These are phyloP conservation scores for Sciurus vulgaris DNA, from an alignment of 2,797 vertebrate species.

Conservation along the genomic window DNA sequence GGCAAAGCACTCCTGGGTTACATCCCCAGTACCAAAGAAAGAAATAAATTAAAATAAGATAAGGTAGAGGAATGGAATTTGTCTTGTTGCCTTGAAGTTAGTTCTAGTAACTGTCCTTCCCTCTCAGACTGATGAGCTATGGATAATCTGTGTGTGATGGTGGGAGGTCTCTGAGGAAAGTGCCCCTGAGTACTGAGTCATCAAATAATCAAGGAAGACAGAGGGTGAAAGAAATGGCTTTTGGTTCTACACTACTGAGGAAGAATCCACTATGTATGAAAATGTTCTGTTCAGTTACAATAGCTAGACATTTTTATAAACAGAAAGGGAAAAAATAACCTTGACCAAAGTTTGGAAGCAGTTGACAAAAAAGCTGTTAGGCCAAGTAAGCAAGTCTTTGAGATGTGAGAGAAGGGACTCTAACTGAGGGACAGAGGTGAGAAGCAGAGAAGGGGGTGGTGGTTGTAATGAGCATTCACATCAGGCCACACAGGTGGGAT, in stretches of 20 bases:
- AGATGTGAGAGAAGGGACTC: neutral
- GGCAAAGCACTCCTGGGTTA: no score
- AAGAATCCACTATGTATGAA: neutral
- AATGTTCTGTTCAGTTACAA: neutral
- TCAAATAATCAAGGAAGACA: neutral
- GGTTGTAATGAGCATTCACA: neutral
- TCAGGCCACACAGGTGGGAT: neutral
- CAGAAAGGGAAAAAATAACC: neutral
- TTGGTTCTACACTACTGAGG: neutral
- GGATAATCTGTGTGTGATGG: neutral
- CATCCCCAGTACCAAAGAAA: no score
- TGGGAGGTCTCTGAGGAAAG: neutral
- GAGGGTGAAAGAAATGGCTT: neutral
- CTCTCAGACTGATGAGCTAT: neutral
- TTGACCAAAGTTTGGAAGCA: neutral
- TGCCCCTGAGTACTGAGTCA: neutral
- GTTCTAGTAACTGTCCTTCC: neutral
- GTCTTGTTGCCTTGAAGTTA: neutral
- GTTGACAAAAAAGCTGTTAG: neutral
- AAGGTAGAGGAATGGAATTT: neutral
- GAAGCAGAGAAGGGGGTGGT: neutral
- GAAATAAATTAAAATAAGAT: neutral
- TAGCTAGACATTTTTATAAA: slow-evolving; percentile 27
- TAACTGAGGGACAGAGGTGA: neutral
- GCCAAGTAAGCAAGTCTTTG: neutral